Conservation (phyloP, 2,797 vertebrate species). For the Lateolabrax maculatus region DNA sequence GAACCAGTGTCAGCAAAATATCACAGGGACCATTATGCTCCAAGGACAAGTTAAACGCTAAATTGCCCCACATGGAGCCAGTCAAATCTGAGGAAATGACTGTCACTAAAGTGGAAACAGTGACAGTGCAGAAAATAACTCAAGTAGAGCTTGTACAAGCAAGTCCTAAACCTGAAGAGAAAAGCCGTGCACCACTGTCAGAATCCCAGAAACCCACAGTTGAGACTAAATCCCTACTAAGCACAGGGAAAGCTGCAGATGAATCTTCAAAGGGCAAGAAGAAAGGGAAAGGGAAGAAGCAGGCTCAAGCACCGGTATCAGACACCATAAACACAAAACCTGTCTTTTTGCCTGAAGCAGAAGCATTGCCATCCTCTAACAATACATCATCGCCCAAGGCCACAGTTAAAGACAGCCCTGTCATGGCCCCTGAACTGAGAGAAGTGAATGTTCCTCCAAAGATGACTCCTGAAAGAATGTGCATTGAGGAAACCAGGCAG, state of each 20-base stretch:
- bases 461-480: slow-evolving; percentile 80
- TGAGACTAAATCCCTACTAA: slow-evolving; percentile 51
- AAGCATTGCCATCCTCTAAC: slow-evolving; percentile 50
- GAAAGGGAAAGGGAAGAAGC: slow-evolving; percentile 79
- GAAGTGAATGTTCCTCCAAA: slow-evolving; percentile 65
- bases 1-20: slow-evolving; percentile 34
- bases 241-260: slow-evolving; percentile 49
- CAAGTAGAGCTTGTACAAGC: slow-evolving; percentile 46
- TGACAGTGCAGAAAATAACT: slow-evolving; percentile 60
- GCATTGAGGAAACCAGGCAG: slow-evolving; percentile 77
- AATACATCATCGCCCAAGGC: slow-evolving; percentile 52
- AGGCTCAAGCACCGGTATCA: slow-evolving; percentile 46
- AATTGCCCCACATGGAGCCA: slow-evolving; percentile 36
- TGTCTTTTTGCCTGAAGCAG: slow-evolving; percentile 50
- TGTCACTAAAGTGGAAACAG: slow-evolving; percentile 66
- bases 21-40: slow-evolving; percentile 45
- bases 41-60: slow-evolving; percentile 20
- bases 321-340: slow-evolving; percentile 57
- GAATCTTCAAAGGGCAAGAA: slow-evolving; percentile 73
- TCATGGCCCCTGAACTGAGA: slow-evolving; percentile 53
- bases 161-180: slow-evolving; percentile 47
- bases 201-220: slow-evolving; percentile 47
- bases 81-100: slow-evolving; percentile 53
- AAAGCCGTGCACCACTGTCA: slow-evolving; percentile 28
- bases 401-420: slow-evolving; percentile 47